Percentiles rank a stretch among this genome's conserved stretches.
These are phyloP conservation scores for Nestor notabilis DNA, from an alignment of 2,113 vertebrate genomes.

Conservation along the genomic window DNA sequence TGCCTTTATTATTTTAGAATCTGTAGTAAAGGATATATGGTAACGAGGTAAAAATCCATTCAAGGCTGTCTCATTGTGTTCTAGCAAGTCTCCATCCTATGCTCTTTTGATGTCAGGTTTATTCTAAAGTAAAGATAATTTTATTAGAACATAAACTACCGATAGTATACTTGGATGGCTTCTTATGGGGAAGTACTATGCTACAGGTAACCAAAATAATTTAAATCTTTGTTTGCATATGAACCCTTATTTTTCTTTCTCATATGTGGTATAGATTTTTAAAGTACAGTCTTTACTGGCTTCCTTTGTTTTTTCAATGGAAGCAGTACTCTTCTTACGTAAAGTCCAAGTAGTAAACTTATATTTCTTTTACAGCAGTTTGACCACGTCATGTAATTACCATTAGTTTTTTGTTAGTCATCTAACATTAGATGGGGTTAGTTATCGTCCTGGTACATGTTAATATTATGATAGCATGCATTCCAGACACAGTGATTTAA, in stretches of 20 bases:
- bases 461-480: neutral
- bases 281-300: neutral
- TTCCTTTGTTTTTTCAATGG: neutral
- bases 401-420: neutral
- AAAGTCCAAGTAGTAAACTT: neutral
- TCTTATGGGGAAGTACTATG: neutral
- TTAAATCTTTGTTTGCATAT: neutral
- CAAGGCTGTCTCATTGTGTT: neutral
- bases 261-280: neutral
- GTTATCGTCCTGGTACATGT: neutral
- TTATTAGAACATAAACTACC: neutral
- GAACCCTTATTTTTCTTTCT: slow-evolving; percentile 20
- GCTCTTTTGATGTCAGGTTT: neutral
- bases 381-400: neutral
- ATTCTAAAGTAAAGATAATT: neutral
- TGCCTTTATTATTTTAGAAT: neutral
- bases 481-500: neutral
- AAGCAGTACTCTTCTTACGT: neutral
- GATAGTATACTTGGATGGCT: neutral
- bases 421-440: neutral
- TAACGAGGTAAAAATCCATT: neutral
- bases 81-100: neutral
- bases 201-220: slow-evolving; percentile 19
- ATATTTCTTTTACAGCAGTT: neutral
- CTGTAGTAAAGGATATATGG: neutral